Evolutionary conservation across 2,888 invertebrate genomes (phyloP).

Genomic region (Leptarthrus brevirostris): DNA sequence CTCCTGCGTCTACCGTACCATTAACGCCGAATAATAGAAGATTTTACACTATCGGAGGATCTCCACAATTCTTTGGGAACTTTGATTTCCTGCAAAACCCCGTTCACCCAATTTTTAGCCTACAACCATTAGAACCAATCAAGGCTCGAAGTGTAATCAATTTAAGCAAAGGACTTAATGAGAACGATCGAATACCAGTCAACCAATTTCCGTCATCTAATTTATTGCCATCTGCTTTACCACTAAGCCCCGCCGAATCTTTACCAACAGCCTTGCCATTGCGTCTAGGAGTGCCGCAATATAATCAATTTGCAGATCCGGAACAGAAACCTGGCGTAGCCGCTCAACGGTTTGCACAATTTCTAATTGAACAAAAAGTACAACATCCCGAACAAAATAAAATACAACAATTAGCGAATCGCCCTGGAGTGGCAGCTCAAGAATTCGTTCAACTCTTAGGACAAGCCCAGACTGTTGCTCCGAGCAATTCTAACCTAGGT

Average conservation of each 20-base stretch:
- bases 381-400: slow-evolving; percentile 8
- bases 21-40: slow-evolving; percentile 23
- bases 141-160: slow-evolving; percentile 55
- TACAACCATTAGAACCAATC: slow-evolving; percentile 56
- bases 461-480: slow-evolving; percentile 1
- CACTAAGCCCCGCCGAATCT: background rate
- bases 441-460: slow-evolving; percentile 60
- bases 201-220: background rate
- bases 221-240: background rate
- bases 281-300: background rate
- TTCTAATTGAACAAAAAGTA: slow-evolving; percentile 27
- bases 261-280: slow-evolving; percentile 1
- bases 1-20: slow-evolving; percentile 5
- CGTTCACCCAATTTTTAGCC: slow-evolving; percentile 56
- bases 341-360: slow-evolving; percentile 18
- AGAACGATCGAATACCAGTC: slow-evolving; percentile 2
- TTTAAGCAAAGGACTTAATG: slow-evolving; percentile 1
- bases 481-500: background rate
- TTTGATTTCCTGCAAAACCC: slow-evolving; percentile 56
- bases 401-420: background rate
- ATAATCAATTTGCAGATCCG: background rate
- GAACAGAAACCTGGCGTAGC: slow-evolving; percentile 7
- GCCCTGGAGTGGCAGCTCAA: slow-evolving; percentile 8
- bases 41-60: slow-evolving; percentile 71
- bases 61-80: slow-evolving; percentile 66